Evolutionary conservation across 2,113 vertebrate species (phyloP), one percentile per base, ranked within the genome.

Genomic region (Corythornis vintsioides): DNA sequence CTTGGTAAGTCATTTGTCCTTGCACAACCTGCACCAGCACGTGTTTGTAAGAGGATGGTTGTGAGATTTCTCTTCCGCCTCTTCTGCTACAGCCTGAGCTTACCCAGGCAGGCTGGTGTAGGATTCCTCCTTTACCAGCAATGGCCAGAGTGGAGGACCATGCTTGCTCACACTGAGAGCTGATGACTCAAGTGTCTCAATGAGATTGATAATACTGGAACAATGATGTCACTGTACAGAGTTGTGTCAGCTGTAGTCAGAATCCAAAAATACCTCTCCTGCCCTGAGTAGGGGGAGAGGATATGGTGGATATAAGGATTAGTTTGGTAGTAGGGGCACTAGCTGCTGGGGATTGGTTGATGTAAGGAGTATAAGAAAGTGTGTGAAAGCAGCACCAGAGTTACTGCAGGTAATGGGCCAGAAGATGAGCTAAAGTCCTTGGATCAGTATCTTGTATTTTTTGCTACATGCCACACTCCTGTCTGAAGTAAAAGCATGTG

Each of bases 11-110:
- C 7, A 19, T 29, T 28, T 66, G 26, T 38, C 19, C 40, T 61
- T 11, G 19, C 31, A 15, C 25, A 35, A 1, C n/a, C 29, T 48
- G 13, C 10, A 38, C 28, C 43, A n/a, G 12, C 0, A 0, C 1
- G 0, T 28, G 25, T 26, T 52, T 24, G 8, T 15, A 6, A 9
- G 45, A 26, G 63, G 9, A 3, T 38, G 50, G 7, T 2, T 55
- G n/a, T 18, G 26, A 40, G 48, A 21, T 18, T 57, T 77, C 21
- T 67, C 12, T 64, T 14, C 21, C 9, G 45, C 14, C 50, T 42
- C n/a, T 33, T 25, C 48, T 50, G 0, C 61, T 42, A 0, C 31
- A 63, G 28, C n/a, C 19, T 40, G 76, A 52, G 45, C 31, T 69
- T 56, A 33, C 26, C 0, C 18, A 9, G n/a, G 3, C 29, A 5